Conservation (phyloP, 2,888 invertebrate species). For the Caenorhabditis virilis region DNA sequence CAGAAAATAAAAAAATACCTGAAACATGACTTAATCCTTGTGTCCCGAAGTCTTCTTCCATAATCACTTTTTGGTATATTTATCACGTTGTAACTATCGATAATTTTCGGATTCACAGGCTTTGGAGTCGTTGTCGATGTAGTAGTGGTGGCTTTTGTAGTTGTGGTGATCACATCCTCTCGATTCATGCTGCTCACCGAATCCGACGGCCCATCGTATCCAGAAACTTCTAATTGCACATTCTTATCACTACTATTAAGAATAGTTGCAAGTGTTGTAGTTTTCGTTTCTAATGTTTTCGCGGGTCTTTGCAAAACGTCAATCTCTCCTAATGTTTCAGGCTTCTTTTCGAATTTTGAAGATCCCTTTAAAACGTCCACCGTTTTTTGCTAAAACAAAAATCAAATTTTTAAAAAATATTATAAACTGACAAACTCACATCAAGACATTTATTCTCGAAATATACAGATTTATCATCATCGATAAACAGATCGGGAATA, state of each 20-base stretch:
- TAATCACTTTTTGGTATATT: constrained; percentile 35
- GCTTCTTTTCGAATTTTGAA: constrained; percentile 13
- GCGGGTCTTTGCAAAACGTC: constrained; percentile 17
- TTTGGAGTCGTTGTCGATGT: constrained; percentile 22
- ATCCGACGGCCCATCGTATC: constrained; percentile 46
- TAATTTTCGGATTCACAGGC: constrained; percentile 21
- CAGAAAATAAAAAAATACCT: constrained; percentile 15
- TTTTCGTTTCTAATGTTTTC: constrained; percentile 1
- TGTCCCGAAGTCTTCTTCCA: constrained; percentile 43
- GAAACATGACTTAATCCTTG: constrained; percentile 44
- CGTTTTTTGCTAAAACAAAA: constrained; percentile 12
- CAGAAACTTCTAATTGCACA: constrained; percentile 37
- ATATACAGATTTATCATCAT: constrained; percentile 55
- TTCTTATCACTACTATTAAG: constrained; percentile 1
- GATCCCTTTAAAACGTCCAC: constrained; percentile 33
- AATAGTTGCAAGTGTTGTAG: background rate
- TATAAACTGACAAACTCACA: no score
- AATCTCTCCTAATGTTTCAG: constrained; percentile 7
- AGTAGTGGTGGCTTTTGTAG: constrained; percentile 22
- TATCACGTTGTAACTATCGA: constrained; percentile 44
- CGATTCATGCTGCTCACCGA: constrained; percentile 28
- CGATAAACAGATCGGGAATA: constrained; percentile 54
- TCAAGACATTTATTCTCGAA: constrained; percentile 49
- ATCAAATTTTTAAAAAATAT: background rate
- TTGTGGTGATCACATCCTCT: constrained; percentile 19